Evolutionary conservation across 2,888 invertebrate genomes (phyloP), one percentile per base, ranked within the genome.

Genomic region (Syritta pipiens): DNA sequence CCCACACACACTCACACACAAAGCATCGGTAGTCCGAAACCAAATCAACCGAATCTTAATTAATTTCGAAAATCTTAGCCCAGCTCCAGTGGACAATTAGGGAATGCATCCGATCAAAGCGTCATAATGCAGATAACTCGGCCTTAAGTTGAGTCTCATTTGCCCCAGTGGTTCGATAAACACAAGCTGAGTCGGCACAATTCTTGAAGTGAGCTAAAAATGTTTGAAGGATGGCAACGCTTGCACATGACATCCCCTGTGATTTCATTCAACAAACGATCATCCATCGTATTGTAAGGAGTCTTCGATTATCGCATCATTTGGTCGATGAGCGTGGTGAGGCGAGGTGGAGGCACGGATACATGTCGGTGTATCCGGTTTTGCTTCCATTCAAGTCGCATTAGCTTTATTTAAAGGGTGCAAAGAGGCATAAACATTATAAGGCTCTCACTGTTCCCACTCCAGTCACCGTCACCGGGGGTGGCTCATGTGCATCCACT

Each of bases 261-360:
- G 28, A 55, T 35, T 75, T 49, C 22, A 57, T 76, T 62, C 37
- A 51, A 1, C 55, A 32, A 32, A 49, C 28, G 49, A 69, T 69
- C 49, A 55, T 62, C 55, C 30, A 57, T 30, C 57, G 49, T 57
- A 62, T 69, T 55, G 60, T 62, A 26, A 62, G 32, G 46, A 62
- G 46, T 28, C 42, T 69, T 63, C 49, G 62, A 69, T 69, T 63
- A 76, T 76, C 76, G 62, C 57, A 68, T 48, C 48, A 40, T 28
- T 42, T 44, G 62, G 28, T 35, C 62, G 42, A 37, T 51, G 57
- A 57, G 40, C 48, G 42, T 42, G n/a, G n/a, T n/a, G n/a, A 53
- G 59, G 30, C 24, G 37, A 35, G 28, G 12, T 32, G 20, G 4
- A 24, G 12, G 7, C 19, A 24, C 6, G 6, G 14, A 5, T 1